Conservation (phyloP, 2,888 invertebrate genomes). For the Cinara cedri region DNA sequence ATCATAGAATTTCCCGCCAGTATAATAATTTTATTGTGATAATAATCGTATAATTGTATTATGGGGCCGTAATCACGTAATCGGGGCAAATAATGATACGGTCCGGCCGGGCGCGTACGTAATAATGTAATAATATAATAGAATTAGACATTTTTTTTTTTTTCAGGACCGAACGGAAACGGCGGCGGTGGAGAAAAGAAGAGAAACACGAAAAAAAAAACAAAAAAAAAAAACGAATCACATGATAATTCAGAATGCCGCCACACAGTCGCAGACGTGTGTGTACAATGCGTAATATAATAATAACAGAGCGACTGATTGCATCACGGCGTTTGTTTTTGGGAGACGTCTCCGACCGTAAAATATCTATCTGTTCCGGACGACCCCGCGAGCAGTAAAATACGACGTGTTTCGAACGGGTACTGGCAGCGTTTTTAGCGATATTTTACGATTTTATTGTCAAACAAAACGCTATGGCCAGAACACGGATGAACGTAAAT, state of each 20-base stretch:
- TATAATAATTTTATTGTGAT: constrained; percentile 2
- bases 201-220: constrained; percentile 6
- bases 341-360: no score
- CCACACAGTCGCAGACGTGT: not conserved
- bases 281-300: no score
- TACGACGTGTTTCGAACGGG: no score
- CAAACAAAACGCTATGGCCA: no score
- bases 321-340: no score
- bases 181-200: not conserved
- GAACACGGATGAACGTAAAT: no score
- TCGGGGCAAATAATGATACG: constrained; percentile 25
- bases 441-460: no score
- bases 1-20: no score
- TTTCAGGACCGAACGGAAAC: not conserved
- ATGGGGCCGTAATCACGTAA: constrained; percentile 18
- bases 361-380: no score
- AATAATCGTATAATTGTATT: constrained; percentile 3
- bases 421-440: no score
- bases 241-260: not conserved
- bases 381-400: no score
- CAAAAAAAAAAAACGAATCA: not conserved
- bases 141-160: not conserved
- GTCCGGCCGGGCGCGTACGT: not conserved
- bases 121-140: not conserved
- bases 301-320: no score